Base-by-base conservation (phyloP, 2,888 invertebrate species). In the Seira sanloemensis region DNA sequence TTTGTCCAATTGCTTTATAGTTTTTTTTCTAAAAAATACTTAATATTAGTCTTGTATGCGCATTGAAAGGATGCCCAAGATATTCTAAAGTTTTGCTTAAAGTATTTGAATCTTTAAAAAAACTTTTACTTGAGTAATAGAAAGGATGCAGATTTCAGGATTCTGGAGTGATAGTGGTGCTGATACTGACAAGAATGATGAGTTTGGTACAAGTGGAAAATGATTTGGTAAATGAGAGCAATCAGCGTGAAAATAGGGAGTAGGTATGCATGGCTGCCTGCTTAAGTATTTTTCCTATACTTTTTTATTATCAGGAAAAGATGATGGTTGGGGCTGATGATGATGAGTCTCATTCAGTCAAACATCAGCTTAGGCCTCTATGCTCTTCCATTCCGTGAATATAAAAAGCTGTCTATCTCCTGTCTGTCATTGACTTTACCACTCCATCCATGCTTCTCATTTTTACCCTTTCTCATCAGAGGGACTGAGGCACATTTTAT, bases 181-280 rank as follows among this genome's bases (percentile, higher is more conserved):
- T 50, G 50, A 16, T 50, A 18, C 2, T 50, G 50, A 50, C 50
- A 18, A 50, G 5, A 50, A 50, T 50, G 50, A 50, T 50, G 50
- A 50, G 16, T 50, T 50, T 50, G 50, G n/a, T 50, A 50, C 50
- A 50, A 50, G 50, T 50, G 50, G 50, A 50, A 50, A 50, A 50
- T 50, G 12, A 50, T 50, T 50, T 12, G 24, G 50, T 82, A 82
- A 77, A 75, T 54, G 82, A 77, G 74, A 66, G 82, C 76, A 82
- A 82, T 82, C 82, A 82, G 65, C 82, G 77, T 82, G 82, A 82
- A 75, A 71, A 75, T 81, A 69, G 27, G 37, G 54, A 71, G 66
- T 50, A 50, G 50, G 50, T 46, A 82, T 82, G 82, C 71, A 71
- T 72, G 76, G 54, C 37, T 77, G 82, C 75, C 76, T 76, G 54